Conservation (phyloP, 2,113 vertebrate genomes). For the Pseudorhombus dupliciocellatus region DNA sequence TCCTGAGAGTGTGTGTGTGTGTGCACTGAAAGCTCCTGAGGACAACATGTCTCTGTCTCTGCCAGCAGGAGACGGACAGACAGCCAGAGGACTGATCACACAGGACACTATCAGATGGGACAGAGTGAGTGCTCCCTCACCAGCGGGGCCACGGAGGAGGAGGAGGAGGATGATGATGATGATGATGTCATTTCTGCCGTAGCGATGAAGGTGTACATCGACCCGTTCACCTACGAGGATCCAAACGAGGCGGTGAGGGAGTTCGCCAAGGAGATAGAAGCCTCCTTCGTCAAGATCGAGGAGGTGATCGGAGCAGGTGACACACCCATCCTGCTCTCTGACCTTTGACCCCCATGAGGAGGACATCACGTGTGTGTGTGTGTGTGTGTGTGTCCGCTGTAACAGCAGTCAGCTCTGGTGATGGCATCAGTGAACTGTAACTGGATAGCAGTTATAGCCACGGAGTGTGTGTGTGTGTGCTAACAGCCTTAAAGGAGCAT, state of each 20-base stretch:
- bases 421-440: slow-evolving; percentile 35
- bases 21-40: slow-evolving; percentile 38
- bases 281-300: slow-evolving; percentile 81
- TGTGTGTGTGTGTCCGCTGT: slow-evolving; percentile 27
- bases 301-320: slow-evolving; percentile 82
- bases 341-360: slow-evolving; percentile 1
- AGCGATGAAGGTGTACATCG: slow-evolving; percentile 83
- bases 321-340: background rate
- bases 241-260: slow-evolving; percentile 78
- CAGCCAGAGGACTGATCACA: slow-evolving; percentile 77
- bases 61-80: slow-evolving; percentile 72
- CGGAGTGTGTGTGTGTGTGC: slow-evolving; percentile 1
- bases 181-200: slow-evolving; percentile 3
- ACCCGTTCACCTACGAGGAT: slow-evolving; percentile 81
- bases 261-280: slow-evolving; percentile 82
- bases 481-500: slow-evolving; percentile 39
- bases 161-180: slow-evolving; percentile 2
- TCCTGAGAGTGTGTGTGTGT: slow-evolving; percentile 35
- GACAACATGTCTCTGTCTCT: slow-evolving; percentile 37
- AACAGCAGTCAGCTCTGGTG: slow-evolving; percentile 21
- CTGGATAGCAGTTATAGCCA: slow-evolving; percentile 18
- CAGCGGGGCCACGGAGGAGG: too few species aligned
- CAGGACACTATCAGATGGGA: slow-evolving; percentile 86
- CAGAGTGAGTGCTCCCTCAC: slow-evolving; percentile 80
- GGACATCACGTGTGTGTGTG: background rate